Base-by-base conservation (phyloP, 2,113 vertebrate species). In the Theristicus caerulescens region DNA sequence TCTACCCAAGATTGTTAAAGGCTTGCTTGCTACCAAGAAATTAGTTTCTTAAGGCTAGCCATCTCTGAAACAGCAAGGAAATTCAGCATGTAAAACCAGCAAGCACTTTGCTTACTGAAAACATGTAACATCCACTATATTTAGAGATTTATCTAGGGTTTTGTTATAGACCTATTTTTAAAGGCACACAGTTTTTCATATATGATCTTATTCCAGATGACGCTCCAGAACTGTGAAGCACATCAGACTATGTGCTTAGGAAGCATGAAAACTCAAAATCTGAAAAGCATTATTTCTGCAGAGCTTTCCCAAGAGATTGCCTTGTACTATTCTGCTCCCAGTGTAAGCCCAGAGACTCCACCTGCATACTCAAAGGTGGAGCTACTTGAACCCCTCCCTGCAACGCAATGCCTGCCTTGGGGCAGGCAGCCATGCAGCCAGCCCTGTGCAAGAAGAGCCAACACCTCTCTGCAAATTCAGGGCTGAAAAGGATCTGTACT, bases 21-120 rank as follows among this genome's bases (percentile, higher is more conserved):
- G 72, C 79, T 93, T 84, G 51, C 62, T 90, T 96, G 57, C 84
- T 73, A 76, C 32, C 44, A 66, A 88, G 47, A 92, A 93, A 94
- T 86, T 83, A 52, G 71, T 78, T 84, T 87, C 72, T 93, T 73
- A 87, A 71, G 59, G 47, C 38, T 81, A 82, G 51, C 52, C 32
- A 38, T 46, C 49, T 74, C 91, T 86, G 76, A 76, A 94, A 82
- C 90, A 96, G 38, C 32, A 78, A 90, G 65, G 51, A 81, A 87
- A 78, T 49, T 49, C 69, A 89, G 69, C 44, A 55, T 5, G 32
- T 14, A 66, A 64, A 95, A 94, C 32, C 15, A 78, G 59, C n/a
- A 66, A 73, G 49, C 16, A 52, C 34, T 85, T 88, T 78, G 25
- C 87, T 92, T 31, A 51, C 31, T 76, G 51, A 78, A 92, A 90